Evolutionary conservation across 2,113 vertebrate genomes (phyloP).

Genomic region (Microcebus tavaratra): DNA sequence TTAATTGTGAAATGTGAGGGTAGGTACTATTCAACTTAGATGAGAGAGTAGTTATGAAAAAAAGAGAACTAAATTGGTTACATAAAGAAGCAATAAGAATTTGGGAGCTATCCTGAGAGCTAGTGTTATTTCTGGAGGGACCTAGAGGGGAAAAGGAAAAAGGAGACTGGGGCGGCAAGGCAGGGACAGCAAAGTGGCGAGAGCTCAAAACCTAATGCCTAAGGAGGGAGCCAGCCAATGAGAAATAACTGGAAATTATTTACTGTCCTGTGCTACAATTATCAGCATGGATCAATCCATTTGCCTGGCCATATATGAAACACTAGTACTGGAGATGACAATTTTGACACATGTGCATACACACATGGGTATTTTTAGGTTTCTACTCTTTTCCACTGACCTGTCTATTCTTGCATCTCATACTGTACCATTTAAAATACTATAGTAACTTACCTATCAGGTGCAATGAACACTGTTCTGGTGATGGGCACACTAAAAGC

Average conservation of each 20-base stretch:
- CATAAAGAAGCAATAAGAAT: slow-evolving; percentile 15
- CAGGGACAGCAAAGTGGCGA: background rate
- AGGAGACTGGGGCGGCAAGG: background rate
- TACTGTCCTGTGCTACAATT: slow-evolving; percentile 9
- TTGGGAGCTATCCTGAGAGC: background rate
- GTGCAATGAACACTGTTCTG: no score
- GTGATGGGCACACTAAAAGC: no score
- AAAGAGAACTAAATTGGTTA: background rate
- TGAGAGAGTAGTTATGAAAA: slow-evolving; percentile 17
- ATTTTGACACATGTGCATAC: background rate
- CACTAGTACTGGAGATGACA: background rate
- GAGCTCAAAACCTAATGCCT: background rate
- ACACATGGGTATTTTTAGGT: background rate
- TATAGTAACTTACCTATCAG: background rate
- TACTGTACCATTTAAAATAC: background rate
- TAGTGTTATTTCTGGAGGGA: background rate
- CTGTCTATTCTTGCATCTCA: background rate
- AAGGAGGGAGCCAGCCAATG: background rate
- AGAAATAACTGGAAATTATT: slow-evolving; percentile 41
- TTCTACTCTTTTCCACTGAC: slow-evolving; percentile 17
- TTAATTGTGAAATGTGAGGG: slow-evolving; percentile 12
- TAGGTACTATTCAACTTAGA: background rate
- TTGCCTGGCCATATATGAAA: background rate
- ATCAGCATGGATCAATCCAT: background rate
- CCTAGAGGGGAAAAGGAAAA: background rate